These are phyloP conservation scores for Mimachlamys varia DNA, from an alignment of 2,888 invertebrate genomes.

Conservation along the genomic window DNA sequence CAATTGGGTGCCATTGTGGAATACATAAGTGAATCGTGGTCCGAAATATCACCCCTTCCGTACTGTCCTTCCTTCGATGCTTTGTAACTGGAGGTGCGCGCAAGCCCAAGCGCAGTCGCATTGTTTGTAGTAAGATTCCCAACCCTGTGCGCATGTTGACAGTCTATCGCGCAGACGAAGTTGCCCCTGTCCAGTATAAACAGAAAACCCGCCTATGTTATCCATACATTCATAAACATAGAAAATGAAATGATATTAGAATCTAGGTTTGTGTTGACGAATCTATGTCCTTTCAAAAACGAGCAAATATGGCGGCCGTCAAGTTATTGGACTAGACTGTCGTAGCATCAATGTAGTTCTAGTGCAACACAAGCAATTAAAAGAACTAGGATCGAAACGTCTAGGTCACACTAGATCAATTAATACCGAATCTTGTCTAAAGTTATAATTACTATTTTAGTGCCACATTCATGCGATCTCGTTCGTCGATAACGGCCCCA, in stretches of 20 bases:
- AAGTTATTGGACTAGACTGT: background rate
- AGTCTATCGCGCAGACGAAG: constrained; percentile 50
- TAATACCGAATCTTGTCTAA: too few species aligned
- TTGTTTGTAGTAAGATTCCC: constrained; percentile 52
- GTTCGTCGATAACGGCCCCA: too few species aligned
- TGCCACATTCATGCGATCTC: too few species aligned
- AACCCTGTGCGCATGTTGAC: constrained; percentile 62
- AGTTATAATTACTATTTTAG: too few species aligned
- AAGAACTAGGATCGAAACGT: too few species aligned
- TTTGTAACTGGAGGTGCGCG: constrained; percentile 82
- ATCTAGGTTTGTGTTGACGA: background rate
- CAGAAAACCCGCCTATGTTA: constrained; percentile 40
- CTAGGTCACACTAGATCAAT: too few species aligned
- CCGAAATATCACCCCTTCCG: background rate
- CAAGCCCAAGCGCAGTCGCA: constrained; percentile 99
- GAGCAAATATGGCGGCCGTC: constrained; percentile 42
- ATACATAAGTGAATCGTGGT: background rate
- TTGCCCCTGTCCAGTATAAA: constrained; percentile 36
- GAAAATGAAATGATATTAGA: background rate
- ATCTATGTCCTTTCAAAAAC: background rate
- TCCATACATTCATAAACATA: constrained; percentile 14
- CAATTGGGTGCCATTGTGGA: background rate
- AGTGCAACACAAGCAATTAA: too few species aligned
- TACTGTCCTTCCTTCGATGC: background rate
- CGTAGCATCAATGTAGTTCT: too few species aligned